Evolutionary conservation across 1,140 invertebrate species (phyloP).

Genomic region (Kradibia gibbosae): DNA sequence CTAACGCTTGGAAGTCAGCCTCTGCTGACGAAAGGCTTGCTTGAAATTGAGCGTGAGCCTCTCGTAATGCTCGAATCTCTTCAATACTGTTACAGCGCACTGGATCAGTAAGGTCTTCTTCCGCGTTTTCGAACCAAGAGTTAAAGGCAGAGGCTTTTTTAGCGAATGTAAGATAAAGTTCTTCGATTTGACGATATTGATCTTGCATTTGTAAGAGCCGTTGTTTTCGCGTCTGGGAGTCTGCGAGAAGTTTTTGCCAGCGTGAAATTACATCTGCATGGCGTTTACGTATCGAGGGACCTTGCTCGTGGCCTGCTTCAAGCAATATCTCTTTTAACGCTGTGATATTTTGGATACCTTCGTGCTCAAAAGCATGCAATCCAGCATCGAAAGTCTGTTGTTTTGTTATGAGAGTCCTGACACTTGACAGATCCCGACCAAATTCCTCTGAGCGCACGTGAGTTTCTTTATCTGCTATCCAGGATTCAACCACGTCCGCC

Average conservation of each 20-base stretch:
- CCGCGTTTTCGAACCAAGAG: conserved; percentile 99
- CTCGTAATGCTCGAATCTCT: conserved; percentile 92
- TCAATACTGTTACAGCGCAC: conserved; percentile 97
- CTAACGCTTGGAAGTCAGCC: conserved; percentile 96
- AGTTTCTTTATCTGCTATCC: conserved; percentile 99
- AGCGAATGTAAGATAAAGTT: conserved; percentile 98
- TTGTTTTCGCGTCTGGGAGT: conserved; percentile 92
- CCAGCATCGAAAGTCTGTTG: conserved; percentile 98
- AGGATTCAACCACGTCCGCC: conserved; percentile 99
- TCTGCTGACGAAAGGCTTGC: conserved; percentile 95
- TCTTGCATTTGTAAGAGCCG: conserved; percentile 94
- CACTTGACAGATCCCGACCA: conserved; percentile 94
- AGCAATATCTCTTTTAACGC: conserved; percentile 95
- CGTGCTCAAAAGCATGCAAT: conserved; percentile 97
- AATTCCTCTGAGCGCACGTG: conserved; percentile 96
- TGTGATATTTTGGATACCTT: conserved; percentile 99
- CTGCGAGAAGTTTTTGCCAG: conserved; percentile 95
- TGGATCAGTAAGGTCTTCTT: conserved; percentile 99
- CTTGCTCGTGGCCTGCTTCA: conserved; percentile 92
- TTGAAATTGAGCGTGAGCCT: conserved; percentile 98
- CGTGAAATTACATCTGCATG: conserved; percentile 94
- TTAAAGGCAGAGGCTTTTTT: conserved; percentile 99
- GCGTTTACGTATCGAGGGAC: conserved; percentile 89
- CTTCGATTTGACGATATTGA: conserved; percentile 98
- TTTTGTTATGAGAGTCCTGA: conserved; percentile 95